Evolutionary conservation across 2,888 invertebrate species (phyloP), one percentile per base, ranked within the genome.

Genomic region (Microctonus brassicae): DNA sequence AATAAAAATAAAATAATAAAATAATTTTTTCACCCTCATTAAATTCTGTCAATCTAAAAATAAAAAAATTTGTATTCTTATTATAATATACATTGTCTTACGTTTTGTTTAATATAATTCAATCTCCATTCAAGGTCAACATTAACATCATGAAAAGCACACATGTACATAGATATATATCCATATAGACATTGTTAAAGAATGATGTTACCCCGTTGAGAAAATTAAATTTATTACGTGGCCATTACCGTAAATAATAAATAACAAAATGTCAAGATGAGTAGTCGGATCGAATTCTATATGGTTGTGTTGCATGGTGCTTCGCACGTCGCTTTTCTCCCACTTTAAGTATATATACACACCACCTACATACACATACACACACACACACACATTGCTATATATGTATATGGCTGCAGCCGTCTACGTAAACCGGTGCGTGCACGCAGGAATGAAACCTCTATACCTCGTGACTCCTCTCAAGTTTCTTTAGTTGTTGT

Each of bases 401-500:
- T 52, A 53, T 9, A 73, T 73, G 76, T 75, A 77, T 75, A 79
- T 75, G 80, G 76, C 70, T 47, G n/a, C n/a, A n/a, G 66, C 58
- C 47, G 47, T 64, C 74, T 79, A 77, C 74, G 76, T 75, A 74
- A 77, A 76, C 76, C 77, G 64, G 65, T 66, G 73, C 72, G 72
- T 77, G 67, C 75, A 76, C 73, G 79, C 80, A 79, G 80, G 80
- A 82, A 80, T 82, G 81, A 55, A 55, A 66, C 57, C 39, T 33
- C 24, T 58, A 17, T 17, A 47, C 47, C 47, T 47, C 33, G 17
- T 58, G 58, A 58, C 58, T 57, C n/a, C 24, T 26, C 62, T 62
- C 29, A 81, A 82, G 82, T 82, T 83, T 83, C 82, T 83, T 83
- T 76, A 79, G 80, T 84, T 82, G 81, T 71, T 73, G 70, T 74